Percentiles rank a stretch among this genome's conserved stretches.
These are phyloP conservation scores for Cephalotes varians DNA, from an alignment of 2,888 invertebrate genomes.

Conservation along the genomic window DNA sequence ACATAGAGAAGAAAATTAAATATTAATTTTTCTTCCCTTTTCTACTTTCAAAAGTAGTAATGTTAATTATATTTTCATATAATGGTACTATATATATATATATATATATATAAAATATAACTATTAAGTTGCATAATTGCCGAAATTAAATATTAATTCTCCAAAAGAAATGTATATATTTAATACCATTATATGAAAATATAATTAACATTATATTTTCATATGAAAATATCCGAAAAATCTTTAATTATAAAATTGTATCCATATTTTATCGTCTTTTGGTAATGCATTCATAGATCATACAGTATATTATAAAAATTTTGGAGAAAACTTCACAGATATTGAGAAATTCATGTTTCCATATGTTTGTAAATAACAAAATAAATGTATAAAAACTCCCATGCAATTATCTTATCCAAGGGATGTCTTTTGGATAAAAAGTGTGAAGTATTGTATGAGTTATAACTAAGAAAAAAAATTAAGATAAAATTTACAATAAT, in stretches of 20 bases:
- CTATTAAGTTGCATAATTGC: no score
- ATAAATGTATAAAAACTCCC: background rate
- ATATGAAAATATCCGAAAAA: background rate
- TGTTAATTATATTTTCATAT: background rate
- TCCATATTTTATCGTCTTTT: background rate
- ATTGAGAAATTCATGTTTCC: background rate
- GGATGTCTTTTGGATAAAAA: no score
- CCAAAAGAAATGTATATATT: background rate
- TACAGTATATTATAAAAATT: background rate
- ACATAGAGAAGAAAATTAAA: background rate
- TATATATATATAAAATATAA: no score
- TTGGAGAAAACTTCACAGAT: background rate
- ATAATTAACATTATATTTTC: background rate
- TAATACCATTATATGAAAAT: background rate
- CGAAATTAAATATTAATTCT: no score
- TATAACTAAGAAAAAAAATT: background rate
- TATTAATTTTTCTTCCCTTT: background rate
- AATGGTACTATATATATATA: background rate
- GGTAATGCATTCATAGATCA: background rate
- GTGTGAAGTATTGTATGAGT: no score
- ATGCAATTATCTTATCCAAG: no score
- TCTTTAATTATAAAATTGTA: background rate
- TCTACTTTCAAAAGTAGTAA: no score
- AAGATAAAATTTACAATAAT: background rate
- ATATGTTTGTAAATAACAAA: background rate